A percentile compares a stretch with the other conserved stretches of the same genome.
Conservation (phyloP, 2,113 vertebrate genomes). For the Narcine bancroftii region DNA sequence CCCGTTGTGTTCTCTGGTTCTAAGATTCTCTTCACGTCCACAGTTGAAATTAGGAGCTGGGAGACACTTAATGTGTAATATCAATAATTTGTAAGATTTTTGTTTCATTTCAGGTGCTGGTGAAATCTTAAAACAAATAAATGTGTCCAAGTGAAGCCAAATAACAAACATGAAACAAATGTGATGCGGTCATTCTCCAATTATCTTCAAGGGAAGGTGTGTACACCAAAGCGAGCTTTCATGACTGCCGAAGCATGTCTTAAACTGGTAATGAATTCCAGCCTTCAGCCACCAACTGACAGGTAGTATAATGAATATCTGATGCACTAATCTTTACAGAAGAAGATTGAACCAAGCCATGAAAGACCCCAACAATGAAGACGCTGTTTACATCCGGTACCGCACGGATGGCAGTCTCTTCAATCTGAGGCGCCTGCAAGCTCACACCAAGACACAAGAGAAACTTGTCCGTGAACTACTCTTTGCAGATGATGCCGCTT, state of each 20-base stretch:
- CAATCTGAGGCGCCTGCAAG: too few relatives aligned
- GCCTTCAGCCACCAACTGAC: not conserved
- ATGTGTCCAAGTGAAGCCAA: not conserved
- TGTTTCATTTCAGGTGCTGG: not conserved
- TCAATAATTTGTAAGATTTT: not conserved
- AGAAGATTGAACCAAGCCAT: too few relatives aligned
- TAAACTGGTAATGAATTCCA: slow-evolving; percentile 8
- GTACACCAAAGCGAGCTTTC: not conserved
- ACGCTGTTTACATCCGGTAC: too few relatives aligned
- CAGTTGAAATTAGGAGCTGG: not conserved
- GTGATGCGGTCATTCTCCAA: not conserved
- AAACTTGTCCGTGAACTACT: too few relatives aligned
- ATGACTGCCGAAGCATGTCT: not conserved
- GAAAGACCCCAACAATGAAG: too few relatives aligned
- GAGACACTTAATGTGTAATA: not conserved
- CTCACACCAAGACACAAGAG: too few relatives aligned
- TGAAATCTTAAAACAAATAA: not conserved
- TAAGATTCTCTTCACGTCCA: not conserved
- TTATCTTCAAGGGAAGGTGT: not conserved
- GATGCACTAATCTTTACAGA: slow-evolving; percentile 23
- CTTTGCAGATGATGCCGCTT: too few relatives aligned
- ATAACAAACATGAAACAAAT: not conserved
- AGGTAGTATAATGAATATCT: not conserved
- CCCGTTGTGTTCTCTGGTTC: too few relatives aligned
- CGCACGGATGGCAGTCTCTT: too few relatives aligned